Evolutionary conservation across 2,888 invertebrate species (phyloP).

Genomic region (Acrocyrtus sp.): DNA sequence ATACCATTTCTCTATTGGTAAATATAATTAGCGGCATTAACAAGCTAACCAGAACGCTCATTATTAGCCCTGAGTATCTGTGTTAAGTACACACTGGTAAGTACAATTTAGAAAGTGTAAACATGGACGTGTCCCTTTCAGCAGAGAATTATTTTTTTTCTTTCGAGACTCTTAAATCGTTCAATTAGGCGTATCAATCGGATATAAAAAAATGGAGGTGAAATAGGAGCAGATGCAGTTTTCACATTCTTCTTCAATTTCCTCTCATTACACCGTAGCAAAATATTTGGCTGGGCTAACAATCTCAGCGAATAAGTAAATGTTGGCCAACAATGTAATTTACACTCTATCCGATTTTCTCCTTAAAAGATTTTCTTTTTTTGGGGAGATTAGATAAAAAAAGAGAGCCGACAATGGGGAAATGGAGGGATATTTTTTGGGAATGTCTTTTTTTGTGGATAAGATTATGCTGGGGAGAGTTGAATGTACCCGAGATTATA

Average conservation of each 20-base stretch:
- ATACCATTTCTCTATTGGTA: slow-evolving; percentile 15
- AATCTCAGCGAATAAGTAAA: slow-evolving; percentile 3
- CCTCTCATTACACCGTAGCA: slow-evolving; percentile 30
- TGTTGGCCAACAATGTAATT: slow-evolving; percentile 14
- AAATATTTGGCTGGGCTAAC: slow-evolving; percentile 35
- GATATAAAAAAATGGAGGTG: slow-evolving; percentile 41
- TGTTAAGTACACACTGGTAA: background rate
- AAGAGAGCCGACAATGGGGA: slow-evolving; percentile 29
- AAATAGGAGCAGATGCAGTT: slow-evolving; percentile 32
- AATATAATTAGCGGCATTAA: slow-evolving; percentile 8
- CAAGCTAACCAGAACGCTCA: background rate
- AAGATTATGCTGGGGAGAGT: slow-evolving; percentile 8
- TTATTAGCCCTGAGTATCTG: too few species aligned
- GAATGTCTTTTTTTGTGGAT: background rate
- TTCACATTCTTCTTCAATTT: background rate
- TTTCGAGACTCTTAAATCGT: slow-evolving; percentile 14
- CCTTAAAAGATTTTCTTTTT: slow-evolving; percentile 21
- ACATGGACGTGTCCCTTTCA: slow-evolving; percentile 20
- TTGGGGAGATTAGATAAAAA: slow-evolving; percentile 48
- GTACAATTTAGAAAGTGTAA: slow-evolving; percentile 45
- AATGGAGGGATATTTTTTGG: slow-evolving; percentile 19
- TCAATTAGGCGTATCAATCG: slow-evolving; percentile 53
- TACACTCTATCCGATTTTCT: slow-evolving; percentile 12
- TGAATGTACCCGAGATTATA: slow-evolving; percentile 35
- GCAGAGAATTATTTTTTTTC: background rate